Evolutionary conservation across 2,113 vertebrate genomes (phyloP).

Genomic region (Motacilla alba): DNA sequence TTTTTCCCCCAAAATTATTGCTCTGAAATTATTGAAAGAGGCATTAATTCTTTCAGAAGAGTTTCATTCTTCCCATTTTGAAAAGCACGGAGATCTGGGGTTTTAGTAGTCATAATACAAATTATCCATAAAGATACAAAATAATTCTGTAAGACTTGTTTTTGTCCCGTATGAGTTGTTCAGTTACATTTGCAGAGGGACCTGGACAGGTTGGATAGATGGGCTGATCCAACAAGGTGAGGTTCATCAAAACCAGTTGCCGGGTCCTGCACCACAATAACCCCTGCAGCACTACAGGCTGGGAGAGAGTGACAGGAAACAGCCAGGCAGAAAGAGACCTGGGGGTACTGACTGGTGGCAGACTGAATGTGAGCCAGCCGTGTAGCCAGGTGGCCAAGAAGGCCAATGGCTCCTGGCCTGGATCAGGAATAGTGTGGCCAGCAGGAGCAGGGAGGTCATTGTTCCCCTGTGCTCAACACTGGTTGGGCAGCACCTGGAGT

Average conservation of each 20-base stretch:
- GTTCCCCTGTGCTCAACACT: background rate
- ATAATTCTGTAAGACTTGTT: background rate
- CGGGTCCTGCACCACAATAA: background rate
- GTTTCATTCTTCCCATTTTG: background rate
- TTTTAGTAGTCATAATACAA: background rate
- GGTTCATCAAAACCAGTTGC: background rate
- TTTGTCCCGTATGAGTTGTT: background rate
- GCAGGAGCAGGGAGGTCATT: background rate
- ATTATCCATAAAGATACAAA: background rate
- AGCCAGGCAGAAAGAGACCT: background rate
- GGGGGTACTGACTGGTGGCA: background rate
- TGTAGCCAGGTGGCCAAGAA: background rate
- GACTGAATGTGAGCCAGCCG: background rate
- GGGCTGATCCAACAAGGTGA: background rate
- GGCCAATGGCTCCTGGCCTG: background rate
- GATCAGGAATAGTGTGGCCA: background rate
- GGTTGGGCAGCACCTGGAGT: background rate
- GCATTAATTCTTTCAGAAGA: background rate
- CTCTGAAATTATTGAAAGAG: background rate
- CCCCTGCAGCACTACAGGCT: background rate
- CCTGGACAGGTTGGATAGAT: background rate
- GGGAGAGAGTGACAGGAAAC: background rate
- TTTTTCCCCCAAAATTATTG: fast-evolving
- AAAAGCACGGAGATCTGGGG: background rate
- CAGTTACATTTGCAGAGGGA: background rate